Base-by-base conservation (phyloP, 2,888 invertebrate species). In the Ennomos fuscantarius region DNA sequence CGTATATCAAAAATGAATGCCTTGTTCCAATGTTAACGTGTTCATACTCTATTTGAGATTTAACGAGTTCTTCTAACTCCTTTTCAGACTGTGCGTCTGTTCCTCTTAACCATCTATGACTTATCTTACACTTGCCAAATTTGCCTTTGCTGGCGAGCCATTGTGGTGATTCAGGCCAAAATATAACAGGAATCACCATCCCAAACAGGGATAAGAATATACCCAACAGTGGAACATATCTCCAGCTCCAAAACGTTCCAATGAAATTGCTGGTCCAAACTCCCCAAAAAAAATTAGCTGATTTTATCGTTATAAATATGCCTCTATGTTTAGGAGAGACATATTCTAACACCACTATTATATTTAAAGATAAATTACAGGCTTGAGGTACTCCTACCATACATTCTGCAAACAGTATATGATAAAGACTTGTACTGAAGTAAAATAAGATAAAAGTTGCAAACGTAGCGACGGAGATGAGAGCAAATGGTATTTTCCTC, bases 81-180 rank as follows among this genome's bases (percentile, higher is more conserved):
- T 69, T 72, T 48, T 81, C 72, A 0, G 81, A 66, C 32, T 68
- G 63, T 13, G 69, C 65, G 15, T 66, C 65, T 5, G 45, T 49
- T 0, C 84, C 84, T 53, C 80, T 79, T 0, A 84, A 43, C 70
- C 73, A 77, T 15, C 72, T 64, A 45, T 78, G 80, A 0, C 76
- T 65, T 9, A 45, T 51, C 15, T 68, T 69, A 47, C 82, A 78
- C 41, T 80, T 76, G 8, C 76, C 62, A 36, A 71, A 79, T 8
- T 68, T 66, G 8, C 69, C 74, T 60, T 67, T 77, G 15, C 70
- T 79, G 0, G 82, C 82, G 10, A 84, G 56, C 83, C 83, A 84
- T 33, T 74, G 65, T 0, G 80, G 80, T 1, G 79, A 79, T 39
- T 79, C 79, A 0, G 80, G 75, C 70, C 72, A 72, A 8, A 72